Base-by-base conservation (phyloP, 2,888 invertebrate genomes). In the Campaea margaritaria region DNA sequence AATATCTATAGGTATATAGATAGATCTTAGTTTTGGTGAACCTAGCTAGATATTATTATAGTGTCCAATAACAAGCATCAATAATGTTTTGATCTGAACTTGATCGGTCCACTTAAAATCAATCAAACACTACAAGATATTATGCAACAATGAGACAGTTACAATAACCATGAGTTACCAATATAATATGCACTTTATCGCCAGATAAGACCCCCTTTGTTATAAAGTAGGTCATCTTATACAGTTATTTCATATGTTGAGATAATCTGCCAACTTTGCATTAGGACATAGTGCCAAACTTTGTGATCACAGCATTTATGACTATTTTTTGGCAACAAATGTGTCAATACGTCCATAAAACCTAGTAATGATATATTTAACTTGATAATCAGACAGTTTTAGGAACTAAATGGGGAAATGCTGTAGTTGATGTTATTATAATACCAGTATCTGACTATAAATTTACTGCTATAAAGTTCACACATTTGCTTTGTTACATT, bases 151-250 rank as follows among this genome's bases (percentile, higher is more conserved):
- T 16, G 16, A 43, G 42, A 27, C n/a, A n/a, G 46, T 47, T 27
- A 47, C 46, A 50, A 41, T 21, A 60, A 14, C 12, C 16, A 48
- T 49, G 44, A 41, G 51, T 51, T 51, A 28, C 50, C 41, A 34
- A 49, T 58, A 38, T 21, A 31, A 39, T n/a, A n/a, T 34, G 42
- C 45, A 38, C 38, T 36, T 21, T 21, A 21, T 21, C 11, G 43
- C 0, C 51, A 43, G 51, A 51, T 55, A 55, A 61, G 56, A 47
- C n/a, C 81, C 73, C 89, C 57, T 64, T 65, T 64, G 65, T 64
- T 59, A 46, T 57, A 49, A 68, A 68, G 61, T 70, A 68, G 70
- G 70, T 68, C 70, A 62, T 61, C 65, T 68, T 63, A 59, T 57
- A 66, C 52, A 41, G 58, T 57, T 54, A 59, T 59, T 57, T 52